phyloP scores from a whole-genome alignment of 2,888 invertebrate species.

The Campopleginae sp. region DNA sequence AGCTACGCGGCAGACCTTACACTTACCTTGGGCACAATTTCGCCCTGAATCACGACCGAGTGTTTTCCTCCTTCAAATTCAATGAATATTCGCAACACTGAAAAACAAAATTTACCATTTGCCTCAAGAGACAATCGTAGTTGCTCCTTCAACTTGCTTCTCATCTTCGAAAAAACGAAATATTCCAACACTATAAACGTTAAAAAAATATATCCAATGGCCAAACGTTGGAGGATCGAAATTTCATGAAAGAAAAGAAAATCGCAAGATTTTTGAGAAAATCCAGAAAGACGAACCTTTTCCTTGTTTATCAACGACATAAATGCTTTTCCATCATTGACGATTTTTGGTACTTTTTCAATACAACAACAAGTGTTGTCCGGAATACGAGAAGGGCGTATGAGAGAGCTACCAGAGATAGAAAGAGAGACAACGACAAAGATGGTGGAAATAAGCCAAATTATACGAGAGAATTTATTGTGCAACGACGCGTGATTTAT shows the following conservation, averaged over 20 bases:
- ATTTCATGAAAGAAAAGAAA: neutral
- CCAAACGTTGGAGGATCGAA: neutral
- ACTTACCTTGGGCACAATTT: constrained; percentile 38
- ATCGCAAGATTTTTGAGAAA: neutral
- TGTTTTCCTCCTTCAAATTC: constrained; percentile 4
- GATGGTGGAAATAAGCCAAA: constrained; percentile 19
- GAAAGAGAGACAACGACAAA: neutral
- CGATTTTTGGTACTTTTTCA: neutral
- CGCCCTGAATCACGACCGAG: constrained; percentile 13
- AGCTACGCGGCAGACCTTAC: constrained; percentile 11
- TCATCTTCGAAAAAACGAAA: neutral
- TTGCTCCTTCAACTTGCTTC: neutral
- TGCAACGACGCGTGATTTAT: constrained; percentile 20
- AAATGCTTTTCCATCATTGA: neutral
- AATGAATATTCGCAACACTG: neutral
- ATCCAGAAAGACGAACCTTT: neutral
- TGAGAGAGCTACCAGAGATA: neutral
- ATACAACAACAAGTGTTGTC: neutral
- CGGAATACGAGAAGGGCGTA: neutral
- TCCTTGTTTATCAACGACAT: neutral
- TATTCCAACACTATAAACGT: neutral
- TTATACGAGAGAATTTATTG: constrained; percentile 31
- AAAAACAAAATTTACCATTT: constrained; percentile 1
- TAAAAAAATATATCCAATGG: neutral
- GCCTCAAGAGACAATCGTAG: neutral